Conservation (phyloP, 2,888 invertebrate genomes). For the Zygaena filipendulae region DNA sequence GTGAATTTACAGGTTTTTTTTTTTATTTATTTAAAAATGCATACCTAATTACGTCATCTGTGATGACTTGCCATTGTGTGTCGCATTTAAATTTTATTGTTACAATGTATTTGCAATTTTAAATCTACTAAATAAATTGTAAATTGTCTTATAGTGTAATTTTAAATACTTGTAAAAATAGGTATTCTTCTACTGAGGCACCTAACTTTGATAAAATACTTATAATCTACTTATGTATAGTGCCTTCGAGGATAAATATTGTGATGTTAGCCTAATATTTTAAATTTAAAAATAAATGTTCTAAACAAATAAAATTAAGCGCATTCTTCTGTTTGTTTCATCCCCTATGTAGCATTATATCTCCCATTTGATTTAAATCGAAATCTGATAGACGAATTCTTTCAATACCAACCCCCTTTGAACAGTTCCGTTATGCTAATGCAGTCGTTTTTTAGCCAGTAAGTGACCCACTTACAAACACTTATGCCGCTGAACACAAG, state of each 20-base stretch:
- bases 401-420: conserved; percentile 28
- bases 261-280: conserved; percentile 45
- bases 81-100: conserved; percentile 5
- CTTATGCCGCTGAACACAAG: conserved; percentile 27
- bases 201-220: conserved; percentile 31
- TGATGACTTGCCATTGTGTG: too few relatives aligned
- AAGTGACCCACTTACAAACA: conserved; percentile 46
- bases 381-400: too few relatives aligned
- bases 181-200: too few relatives aligned
- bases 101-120: not conserved
- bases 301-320: too few relatives aligned
- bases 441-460: conserved; percentile 29
- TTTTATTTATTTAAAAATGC: too few relatives aligned
- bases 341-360: too few relatives aligned
- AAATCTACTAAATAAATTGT: not conserved
- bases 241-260: conserved; percentile 46
- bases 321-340: too few relatives aligned
- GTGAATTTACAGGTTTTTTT: too few relatives aligned
- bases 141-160: too few relatives aligned
- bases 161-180: too few relatives aligned
- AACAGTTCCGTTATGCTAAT: conserved; percentile 48
- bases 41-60: too few relatives aligned
- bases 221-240: conserved; percentile 27
- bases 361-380: too few relatives aligned
- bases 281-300: conserved; percentile 27